Evolutionary conservation across 2,888 invertebrate species (phyloP), one percentile per base, ranked within the genome.

Genomic region (Cylloceria caligata): DNA sequence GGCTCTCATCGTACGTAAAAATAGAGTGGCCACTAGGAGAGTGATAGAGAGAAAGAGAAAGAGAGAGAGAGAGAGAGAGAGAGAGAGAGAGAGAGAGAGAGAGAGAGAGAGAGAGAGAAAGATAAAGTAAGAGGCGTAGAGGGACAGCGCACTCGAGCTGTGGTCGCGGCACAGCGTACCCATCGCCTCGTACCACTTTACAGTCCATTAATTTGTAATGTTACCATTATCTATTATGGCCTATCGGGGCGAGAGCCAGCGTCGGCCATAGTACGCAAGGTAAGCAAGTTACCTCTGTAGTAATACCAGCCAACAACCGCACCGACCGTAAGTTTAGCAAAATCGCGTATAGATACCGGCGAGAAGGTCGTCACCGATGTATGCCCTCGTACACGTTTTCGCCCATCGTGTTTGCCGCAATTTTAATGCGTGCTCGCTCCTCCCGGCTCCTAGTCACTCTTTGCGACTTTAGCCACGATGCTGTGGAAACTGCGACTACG

Each of bases 131-230:
- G 19, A 34, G 34, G 19, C 7, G 57, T 60, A 27, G 67, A 72
- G 67, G 39, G 72, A 81, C 55, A 39, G 57, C 57, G 71, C 57
- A 71, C 60, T 65, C 39, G 47, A 13, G 57, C 30, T 57, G 36
- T 39, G 60, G 81, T 78, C 69, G 21, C 71, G 67, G 45, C 27
- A 24, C 69, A 74, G 52, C 60, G 73, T 69, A 81, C 85, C 87
- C 87, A 83, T 85, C 76, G 75, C 80, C 69, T 73, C 83, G 84
- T 81, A 78, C 84, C 86, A 85, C 86, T 86, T 87, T 88, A 87
- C 85, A 84, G 84, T 87, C 83, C 86, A 87, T 88, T 86, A 86
- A 88, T 88, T 88, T 86, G 85, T 88, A 85, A 88, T 86, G 86
- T 81, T 83, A 82, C 85, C 85, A 85, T 87, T 86, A 86, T 85